A percentile compares a stretch with the other conserved stretches of the same genome.
These are phyloP conservation scores for Epicampocera succincta DNA, from an alignment of 2,888 invertebrate genomes.

Conservation along the genomic window DNA sequence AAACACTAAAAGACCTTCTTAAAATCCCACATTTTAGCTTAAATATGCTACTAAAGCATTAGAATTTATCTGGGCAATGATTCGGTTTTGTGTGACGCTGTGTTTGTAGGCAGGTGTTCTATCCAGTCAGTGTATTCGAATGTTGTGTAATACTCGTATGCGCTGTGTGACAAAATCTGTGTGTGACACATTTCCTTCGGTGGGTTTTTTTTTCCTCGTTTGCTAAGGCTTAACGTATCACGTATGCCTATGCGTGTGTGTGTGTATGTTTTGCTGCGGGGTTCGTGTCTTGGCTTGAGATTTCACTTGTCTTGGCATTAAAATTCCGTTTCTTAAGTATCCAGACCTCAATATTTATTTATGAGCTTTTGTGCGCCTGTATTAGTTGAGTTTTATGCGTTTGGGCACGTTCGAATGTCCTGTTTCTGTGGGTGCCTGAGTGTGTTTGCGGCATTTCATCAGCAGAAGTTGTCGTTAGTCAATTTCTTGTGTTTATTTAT, in stretches of 20 bases:
- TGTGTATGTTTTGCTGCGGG: background rate
- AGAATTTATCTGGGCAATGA: conserved; percentile 4
- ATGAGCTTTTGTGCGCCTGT: background rate
- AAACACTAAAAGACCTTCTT: conserved; percentile 33
- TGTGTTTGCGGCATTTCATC: conserved; percentile 12
- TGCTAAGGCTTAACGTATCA: conserved; percentile 27
- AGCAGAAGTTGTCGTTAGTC: conserved; percentile 57
- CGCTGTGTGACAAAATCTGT: conserved; percentile 51
- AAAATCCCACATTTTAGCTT: conserved; percentile 42
- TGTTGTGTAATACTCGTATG: no score
- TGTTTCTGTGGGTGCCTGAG: background rate
- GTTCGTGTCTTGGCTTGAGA: conserved; percentile 15
- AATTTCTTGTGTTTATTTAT: conserved; percentile 78
- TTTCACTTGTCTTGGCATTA: conserved; percentile 18
- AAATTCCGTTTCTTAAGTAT: background rate
- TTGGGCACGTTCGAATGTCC: background rate
- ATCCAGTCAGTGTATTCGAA: no score
- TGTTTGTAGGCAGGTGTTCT: background rate
- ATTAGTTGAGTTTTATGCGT: conserved; percentile 17
- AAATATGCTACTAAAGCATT: conserved; percentile 52
- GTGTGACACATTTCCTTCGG: conserved; percentile 38
- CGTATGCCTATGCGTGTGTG: background rate
- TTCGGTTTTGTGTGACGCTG: background rate
- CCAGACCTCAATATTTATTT: conserved; percentile 48
- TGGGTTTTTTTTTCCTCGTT: no score